Conservation (phyloP, 2,113 vertebrate genomes). For the Platycercus adscitus region DNA sequence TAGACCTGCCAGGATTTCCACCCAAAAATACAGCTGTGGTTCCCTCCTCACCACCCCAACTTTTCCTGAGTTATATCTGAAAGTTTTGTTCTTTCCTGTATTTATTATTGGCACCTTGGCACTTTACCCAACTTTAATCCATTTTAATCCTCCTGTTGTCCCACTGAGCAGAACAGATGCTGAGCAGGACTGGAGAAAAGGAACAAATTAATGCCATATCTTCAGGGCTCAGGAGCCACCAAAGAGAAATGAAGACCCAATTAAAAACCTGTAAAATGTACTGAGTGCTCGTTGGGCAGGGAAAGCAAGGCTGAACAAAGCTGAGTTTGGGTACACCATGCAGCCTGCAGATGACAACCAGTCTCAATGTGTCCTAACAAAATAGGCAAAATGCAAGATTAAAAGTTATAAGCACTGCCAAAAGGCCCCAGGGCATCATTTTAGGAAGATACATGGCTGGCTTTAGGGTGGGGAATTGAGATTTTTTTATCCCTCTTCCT, state of each 20-base stretch:
- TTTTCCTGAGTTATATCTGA: background rate
- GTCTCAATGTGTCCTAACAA: background rate
- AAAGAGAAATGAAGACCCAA: background rate
- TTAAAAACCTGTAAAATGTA: background rate
- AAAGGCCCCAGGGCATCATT: background rate
- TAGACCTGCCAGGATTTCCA: background rate
- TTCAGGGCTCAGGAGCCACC: background rate
- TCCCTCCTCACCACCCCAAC: background rate
- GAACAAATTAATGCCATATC: background rate
- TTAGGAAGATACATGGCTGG: background rate
- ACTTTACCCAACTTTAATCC: background rate
- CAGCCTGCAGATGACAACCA: background rate
- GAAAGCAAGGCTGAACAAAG: background rate
- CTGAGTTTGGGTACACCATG: background rate
- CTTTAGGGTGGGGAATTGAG: background rate
- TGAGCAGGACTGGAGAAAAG: background rate
- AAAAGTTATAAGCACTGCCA: background rate
- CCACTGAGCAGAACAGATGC: background rate
- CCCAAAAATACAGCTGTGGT: background rate
- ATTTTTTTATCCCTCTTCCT: background rate
- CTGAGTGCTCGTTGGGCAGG: rapidly evolving
- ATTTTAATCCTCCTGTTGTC: background rate
- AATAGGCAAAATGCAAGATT: background rate
- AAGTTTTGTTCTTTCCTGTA: background rate
- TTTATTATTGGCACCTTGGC: background rate